These are phyloP conservation scores for Meandrina meandrites DNA, from an alignment of 92 coral and sea anemone species.

Conservation along the genomic window DNA sequence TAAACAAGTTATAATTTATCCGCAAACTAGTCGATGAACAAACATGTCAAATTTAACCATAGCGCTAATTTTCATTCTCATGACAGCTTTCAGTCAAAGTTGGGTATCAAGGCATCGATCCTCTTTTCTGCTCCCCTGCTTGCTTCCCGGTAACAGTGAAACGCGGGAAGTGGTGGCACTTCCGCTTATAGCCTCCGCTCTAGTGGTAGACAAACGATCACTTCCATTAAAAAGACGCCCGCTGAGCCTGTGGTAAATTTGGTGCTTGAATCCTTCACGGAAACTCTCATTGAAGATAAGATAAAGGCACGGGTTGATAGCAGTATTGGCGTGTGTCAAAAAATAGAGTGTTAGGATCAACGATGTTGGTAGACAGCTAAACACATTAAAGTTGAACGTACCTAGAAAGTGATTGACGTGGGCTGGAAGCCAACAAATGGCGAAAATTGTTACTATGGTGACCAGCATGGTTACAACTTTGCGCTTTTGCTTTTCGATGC, in stretches of 20 bases:
- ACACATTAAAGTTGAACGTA: constrained; percentile 47
- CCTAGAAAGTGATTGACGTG: constrained; percentile 67
- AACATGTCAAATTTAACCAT: too few relatives aligned
- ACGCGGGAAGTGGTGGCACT: constrained; percentile 30
- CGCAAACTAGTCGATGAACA: neutral
- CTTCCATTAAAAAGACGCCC: constrained; percentile 18
- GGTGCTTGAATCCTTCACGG: constrained; percentile 63
- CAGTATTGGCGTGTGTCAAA: constrained; percentile 73
- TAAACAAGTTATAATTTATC: too few relatives aligned
- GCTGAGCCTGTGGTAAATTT: constrained; percentile 33
- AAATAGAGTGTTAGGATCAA: constrained; percentile 52
- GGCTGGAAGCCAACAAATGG: constrained; percentile 78
- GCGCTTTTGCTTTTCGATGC: constrained; percentile 64
- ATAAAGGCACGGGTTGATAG: constrained; percentile 71
- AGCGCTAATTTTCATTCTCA: neutral
- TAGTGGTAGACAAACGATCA: constrained; percentile 31
- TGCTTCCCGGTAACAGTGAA: constrained; percentile 3
- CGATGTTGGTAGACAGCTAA: constrained; percentile 54
- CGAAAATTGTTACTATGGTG: constrained; percentile 69
- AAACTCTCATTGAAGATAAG: constrained; percentile 64
- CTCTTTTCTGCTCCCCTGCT: constrained; percentile 30
- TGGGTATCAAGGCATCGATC: constrained; percentile 8
- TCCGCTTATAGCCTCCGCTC: constrained; percentile 28
- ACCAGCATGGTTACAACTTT: constrained; percentile 68
- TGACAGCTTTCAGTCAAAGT: neutral